phyloP scores from a whole-genome alignment of 2,113 vertebrate species.

The Centropus bengalensis region DNA sequence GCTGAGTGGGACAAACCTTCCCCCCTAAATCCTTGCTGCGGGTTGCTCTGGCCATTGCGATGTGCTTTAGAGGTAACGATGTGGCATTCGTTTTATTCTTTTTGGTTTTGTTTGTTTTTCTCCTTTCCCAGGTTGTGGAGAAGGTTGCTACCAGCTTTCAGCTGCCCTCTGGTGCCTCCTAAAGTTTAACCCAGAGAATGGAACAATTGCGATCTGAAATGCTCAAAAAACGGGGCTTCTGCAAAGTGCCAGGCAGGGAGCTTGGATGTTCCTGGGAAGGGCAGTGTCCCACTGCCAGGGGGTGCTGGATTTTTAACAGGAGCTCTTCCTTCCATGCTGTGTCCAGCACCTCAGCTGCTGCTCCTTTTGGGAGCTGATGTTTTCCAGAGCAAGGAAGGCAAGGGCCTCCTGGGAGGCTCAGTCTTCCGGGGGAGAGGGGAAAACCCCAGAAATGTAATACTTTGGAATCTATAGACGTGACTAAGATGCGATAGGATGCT shows the following conservation, averaged over 20 bases:
- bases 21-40: not conserved
- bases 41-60: not conserved
- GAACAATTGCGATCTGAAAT: not conserved
- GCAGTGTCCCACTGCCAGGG: not conserved
- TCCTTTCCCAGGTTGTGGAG: slow-evolving; percentile 3
- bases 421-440: not conserved
- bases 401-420: not conserved
- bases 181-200: slow-evolving; percentile 65
- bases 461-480: not conserved
- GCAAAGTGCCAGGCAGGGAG: not conserved
- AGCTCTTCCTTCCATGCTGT: not conserved
- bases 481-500: not conserved
- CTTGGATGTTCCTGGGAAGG: not conserved
- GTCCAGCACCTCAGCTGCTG: not conserved
- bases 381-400: not conserved
- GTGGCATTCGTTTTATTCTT: not conserved
- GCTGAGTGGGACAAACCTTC: not conserved
- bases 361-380: not conserved
- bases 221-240: not conserved
- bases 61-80: not conserved
- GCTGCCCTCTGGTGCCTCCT: slow-evolving; percentile 70
- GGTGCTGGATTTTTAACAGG: not conserved
- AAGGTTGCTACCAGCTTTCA: slow-evolving; percentile 44
- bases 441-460: not conserved
- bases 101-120: slow-evolving; percentile 20